phyloP scores from a whole-genome alignment of 2,113 vertebrate species.

The Sarotherodon lohbergeri region DNA sequence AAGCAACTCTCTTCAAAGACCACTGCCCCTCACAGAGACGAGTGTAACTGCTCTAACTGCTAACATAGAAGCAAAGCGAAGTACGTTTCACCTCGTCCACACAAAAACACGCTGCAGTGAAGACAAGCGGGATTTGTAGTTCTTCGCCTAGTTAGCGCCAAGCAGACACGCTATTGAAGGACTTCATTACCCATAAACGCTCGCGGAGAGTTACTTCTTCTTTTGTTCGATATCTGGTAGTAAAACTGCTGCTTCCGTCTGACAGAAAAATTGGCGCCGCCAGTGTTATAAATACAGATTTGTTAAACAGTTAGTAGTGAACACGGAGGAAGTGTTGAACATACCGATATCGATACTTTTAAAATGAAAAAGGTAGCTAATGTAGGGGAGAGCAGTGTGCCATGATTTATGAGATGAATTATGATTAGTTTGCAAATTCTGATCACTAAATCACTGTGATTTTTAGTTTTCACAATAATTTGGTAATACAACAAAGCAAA shows the following conservation, averaged over 20 bases:
- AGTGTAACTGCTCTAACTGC: not conserved
- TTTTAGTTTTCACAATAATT: not conserved
- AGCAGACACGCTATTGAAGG: accelerated
- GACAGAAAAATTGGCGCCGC: not conserved
- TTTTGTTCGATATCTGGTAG: not conserved
- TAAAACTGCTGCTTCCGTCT: accelerated
- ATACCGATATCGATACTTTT: not conserved
- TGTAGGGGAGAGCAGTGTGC: not conserved
- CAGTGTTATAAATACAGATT: not conserved
- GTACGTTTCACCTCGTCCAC: not conserved
- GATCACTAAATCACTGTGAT: not conserved
- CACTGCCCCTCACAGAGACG: not conserved
- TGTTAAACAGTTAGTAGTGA: not conserved
- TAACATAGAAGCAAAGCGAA: not conserved
- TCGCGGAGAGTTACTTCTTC: not conserved
- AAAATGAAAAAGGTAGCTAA: not conserved
- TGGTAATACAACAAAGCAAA: not conserved
- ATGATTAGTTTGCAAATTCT: not conserved
- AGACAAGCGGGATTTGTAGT: constrained; percentile 6
- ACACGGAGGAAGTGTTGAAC: not conserved
- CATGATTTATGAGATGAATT: not conserved
- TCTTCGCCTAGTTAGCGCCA: not conserved
- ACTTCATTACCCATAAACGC: constrained; percentile 3
- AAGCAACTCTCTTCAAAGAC: not conserved
- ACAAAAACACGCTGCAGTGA: not conserved